phyloP scores from a whole-genome alignment of 2,797 vertebrate genomes.

The Rhadinocentrus ornatus region DNA sequence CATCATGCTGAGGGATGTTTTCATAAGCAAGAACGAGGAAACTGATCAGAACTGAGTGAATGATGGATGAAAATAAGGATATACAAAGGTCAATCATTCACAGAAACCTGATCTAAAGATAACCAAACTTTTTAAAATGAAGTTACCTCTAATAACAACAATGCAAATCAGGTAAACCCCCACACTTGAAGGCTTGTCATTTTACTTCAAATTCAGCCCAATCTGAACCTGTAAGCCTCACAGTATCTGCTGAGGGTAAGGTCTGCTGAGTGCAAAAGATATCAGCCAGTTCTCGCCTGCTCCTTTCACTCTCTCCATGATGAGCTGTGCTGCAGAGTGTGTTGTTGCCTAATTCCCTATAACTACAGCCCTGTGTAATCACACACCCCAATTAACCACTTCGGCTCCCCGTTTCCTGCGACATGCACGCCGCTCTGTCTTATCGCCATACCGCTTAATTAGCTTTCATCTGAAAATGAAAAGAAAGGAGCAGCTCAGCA shows the following conservation, averaged over 20 bases:
- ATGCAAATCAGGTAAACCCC: not conserved
- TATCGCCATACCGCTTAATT: conserved; percentile 96
- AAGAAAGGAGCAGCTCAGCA: conserved; percentile 91
- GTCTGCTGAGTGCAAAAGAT: conserved; percentile 89
- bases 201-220: conserved; percentile 30
- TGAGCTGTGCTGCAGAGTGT: conserved; percentile 94
- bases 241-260: conserved; percentile 43
- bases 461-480: conserved; percentile 94
- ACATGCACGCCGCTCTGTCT: conserved; percentile 72
- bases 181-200: not conserved
- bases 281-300: conserved; percentile 89
- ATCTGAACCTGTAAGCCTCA: conserved; percentile 35
- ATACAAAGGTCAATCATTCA: not conserved
- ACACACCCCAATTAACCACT: conserved; percentile 98
- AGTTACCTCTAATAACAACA: conserved; percentile 3
- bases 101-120: not conserved
- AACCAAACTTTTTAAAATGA: not conserved
- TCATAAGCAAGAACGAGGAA: too few relatives aligned
- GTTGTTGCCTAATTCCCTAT: conserved; percentile 97
- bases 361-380: conserved; percentile 99
- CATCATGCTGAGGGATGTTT: too few relatives aligned
- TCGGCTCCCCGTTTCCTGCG: conserved; percentile 91
- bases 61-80: too few relatives aligned
- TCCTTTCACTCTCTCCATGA: conserved; percentile 90
- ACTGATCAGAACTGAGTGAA: too few relatives aligned